Evolutionary conservation across 2,113 vertebrate genomes (phyloP).

Genomic region (Rhinichthys klamathensis): DNA sequence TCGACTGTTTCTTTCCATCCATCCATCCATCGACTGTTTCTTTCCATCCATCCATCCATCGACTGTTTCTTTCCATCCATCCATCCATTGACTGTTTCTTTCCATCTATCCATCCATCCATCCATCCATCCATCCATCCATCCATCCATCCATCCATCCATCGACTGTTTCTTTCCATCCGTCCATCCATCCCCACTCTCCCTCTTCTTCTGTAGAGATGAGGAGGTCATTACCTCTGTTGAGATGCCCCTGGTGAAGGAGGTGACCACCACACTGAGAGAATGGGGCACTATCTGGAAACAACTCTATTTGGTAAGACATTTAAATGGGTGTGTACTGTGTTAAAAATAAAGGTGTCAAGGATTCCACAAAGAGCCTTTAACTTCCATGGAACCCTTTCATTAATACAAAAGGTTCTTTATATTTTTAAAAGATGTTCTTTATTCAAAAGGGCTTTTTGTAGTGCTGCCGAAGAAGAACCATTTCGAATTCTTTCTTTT

Average conservation of each 20-base stretch:
- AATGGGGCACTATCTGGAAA: conserved; percentile 98
- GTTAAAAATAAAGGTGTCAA: not conserved
- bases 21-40: no score
- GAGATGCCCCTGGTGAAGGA: conserved; percentile 97
- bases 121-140: not conserved
- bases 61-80: no score
- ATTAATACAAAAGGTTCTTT: not conserved
- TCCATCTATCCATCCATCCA: not conserved
- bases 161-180: not conserved
- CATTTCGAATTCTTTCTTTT: no score
- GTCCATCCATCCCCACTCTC: not conserved
- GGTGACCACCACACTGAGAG: conserved; percentile 92
- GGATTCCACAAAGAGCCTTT: not conserved
- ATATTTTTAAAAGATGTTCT: not conserved
- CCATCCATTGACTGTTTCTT: not conserved
- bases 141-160: not conserved
- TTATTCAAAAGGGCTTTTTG: not conserved
- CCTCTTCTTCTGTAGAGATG: conserved; percentile 71
- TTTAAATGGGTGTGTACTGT: not conserved
- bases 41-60: no score
- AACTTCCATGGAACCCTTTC: not conserved
- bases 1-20: no score
- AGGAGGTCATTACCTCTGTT: conserved; percentile 79
- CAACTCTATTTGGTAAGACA: conserved; percentile 92
- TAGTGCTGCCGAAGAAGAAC: no score